Conservation (phyloP, 2,888 invertebrate genomes). For the Andricus curvator region DNA sequence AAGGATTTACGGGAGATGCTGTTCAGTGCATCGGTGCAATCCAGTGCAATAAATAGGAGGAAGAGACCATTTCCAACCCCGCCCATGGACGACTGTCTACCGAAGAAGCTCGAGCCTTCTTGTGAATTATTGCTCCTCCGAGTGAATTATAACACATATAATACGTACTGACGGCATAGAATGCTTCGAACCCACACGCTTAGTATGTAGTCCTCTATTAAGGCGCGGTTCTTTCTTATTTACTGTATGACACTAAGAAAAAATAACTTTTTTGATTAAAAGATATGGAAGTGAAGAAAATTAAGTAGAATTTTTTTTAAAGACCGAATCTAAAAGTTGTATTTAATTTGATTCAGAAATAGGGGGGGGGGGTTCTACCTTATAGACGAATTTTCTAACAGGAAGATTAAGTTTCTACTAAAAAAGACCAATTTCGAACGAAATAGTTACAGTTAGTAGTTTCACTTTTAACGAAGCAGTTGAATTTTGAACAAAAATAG, state of each 20-base stretch:
- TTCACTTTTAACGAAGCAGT: too few species aligned
- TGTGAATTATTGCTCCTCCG: slow-evolving; percentile 72
- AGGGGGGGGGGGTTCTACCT: too few species aligned
- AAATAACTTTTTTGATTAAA: neutral
- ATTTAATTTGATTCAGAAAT: neutral
- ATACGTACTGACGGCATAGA: slow-evolving; percentile 66
- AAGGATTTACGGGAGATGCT: slow-evolving; percentile 52
- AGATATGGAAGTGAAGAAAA: neutral
- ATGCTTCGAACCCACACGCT: slow-evolving; percentile 57
- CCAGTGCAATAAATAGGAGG: slow-evolving; percentile 67
- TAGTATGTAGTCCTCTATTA: slow-evolving; percentile 46
- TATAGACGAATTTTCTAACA: too few species aligned
- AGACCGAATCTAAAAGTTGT: neutral
- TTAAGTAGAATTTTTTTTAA: neutral
- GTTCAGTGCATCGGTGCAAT: slow-evolving; percentile 53
- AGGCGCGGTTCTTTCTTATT: slow-evolving; percentile 54
- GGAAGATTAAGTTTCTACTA: too few species aligned
- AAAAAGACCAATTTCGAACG: too few species aligned
- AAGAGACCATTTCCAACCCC: slow-evolving; percentile 67
- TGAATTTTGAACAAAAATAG: too few species aligned
- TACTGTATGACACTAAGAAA: neutral
- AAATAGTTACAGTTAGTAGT: too few species aligned
- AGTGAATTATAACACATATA: slow-evolving; percentile 74
- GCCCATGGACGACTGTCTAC: slow-evolving; percentile 70
- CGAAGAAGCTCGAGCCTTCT: slow-evolving; percentile 68